phyloP scores from a whole-genome alignment of 1,140 invertebrate genomes.

The Polyergus mexicanus region DNA sequence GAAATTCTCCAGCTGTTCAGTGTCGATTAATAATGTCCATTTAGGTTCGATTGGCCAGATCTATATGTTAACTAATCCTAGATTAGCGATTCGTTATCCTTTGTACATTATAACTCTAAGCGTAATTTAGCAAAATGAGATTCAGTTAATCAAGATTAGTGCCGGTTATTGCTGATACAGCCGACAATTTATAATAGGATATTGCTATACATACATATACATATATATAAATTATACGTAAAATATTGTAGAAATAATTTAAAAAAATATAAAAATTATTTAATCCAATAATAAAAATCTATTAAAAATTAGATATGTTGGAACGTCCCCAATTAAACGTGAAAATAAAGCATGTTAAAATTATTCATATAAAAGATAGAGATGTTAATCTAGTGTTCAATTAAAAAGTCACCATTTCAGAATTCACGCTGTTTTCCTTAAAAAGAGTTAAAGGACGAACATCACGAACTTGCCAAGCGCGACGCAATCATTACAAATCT shows the following conservation, averaged over 20 bases:
- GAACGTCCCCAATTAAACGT: neutral
- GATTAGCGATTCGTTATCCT: constrained; percentile 25
- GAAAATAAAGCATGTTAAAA: neutral
- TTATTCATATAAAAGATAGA: neutral
- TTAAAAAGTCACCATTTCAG: neutral
- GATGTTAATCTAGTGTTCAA: neutral
- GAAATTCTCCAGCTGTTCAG: constrained; percentile 23
- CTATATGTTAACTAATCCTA: constrained; percentile 39
- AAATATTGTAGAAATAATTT: neutral
- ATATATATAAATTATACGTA: neutral
- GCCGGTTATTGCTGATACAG: neutral
- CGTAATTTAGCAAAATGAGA: constrained; percentile 3
- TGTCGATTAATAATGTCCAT: constrained; percentile 41
- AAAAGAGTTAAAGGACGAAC: constrained; percentile 16
- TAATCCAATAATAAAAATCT: neutral
- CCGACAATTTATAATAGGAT: neutral
- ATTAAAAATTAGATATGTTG: neutral
- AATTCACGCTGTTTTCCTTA: neutral
- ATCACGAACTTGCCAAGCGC: neutral
- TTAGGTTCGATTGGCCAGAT: neutral
- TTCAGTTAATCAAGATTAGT: constrained; percentile 39
- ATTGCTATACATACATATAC: neutral
- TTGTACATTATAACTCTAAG: neutral
- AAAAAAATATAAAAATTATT: neutral
- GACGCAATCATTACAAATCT: constrained; percentile 56